phyloP scores from a whole-genome alignment of 2,113 vertebrate genomes.

The Callithrix jacchus region DNA sequence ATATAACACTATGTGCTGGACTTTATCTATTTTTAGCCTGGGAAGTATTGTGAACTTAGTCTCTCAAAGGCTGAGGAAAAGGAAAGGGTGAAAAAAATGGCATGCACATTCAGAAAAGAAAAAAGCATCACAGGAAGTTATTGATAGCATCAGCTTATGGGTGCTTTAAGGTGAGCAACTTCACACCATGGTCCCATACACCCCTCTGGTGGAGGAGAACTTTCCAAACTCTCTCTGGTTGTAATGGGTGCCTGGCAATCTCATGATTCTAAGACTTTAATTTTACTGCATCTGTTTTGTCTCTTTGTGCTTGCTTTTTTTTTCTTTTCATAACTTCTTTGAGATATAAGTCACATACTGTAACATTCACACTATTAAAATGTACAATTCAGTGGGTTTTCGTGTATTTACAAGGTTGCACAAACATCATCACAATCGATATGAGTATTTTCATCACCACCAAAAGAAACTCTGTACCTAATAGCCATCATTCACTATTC shows the following conservation, averaged over 20 bases:
- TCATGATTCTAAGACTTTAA: neutral
- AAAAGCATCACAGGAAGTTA: neutral
- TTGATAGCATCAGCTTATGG: neutral
- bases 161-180: neutral
- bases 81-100: neutral
- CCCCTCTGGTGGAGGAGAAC: neutral
- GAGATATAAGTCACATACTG: neutral
- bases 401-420: neutral
- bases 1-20: neutral
- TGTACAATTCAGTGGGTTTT: neutral
- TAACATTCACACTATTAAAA: neutral
- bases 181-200: neutral
- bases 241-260: neutral
- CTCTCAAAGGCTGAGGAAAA: neutral
- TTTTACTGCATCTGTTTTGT: neutral
- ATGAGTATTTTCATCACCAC: neutral
- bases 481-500: neutral
- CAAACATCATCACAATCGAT: neutral
- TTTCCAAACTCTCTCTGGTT: neutral
- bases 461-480: neutral
- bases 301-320: neutral
- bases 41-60: neutral
- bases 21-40: neutral
- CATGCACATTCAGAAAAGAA: neutral
- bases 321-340: neutral